These are phyloP conservation scores for Drosophila erecta DNA, from an alignment of 1,140 invertebrate genomes.

Conservation along the genomic window DNA sequence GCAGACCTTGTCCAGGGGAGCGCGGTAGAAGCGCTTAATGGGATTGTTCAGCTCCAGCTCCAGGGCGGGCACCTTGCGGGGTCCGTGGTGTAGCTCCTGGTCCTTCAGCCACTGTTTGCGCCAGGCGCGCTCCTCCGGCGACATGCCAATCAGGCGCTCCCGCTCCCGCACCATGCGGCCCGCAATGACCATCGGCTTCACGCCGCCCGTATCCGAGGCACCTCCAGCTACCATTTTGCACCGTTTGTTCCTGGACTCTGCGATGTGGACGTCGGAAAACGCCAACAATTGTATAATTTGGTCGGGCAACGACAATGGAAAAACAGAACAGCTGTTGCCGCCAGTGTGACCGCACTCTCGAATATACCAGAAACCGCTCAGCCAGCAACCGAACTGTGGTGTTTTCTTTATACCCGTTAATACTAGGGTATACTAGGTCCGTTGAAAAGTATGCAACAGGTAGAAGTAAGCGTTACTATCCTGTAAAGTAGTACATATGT, in stretches of 20 bases:
- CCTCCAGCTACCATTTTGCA: slow-evolving; percentile 67
- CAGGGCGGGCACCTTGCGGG: slow-evolving; percentile 88
- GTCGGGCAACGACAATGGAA: slow-evolving; percentile 7
- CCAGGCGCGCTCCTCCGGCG: slow-evolving; percentile 92
- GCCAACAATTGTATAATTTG: slow-evolving; percentile 39
- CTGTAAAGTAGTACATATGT: too few species aligned
- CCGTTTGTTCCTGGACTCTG: slow-evolving; percentile 2
- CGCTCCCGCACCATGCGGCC: slow-evolving; percentile 90
- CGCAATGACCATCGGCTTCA: slow-evolving; percentile 89
- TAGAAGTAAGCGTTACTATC: too few species aligned
- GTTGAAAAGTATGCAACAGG: too few species aligned
- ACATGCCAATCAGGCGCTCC: slow-evolving; percentile 93
- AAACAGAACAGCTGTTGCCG: slow-evolving; percentile 25
- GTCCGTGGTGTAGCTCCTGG: slow-evolving; percentile 91
- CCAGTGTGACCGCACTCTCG: slow-evolving; percentile 5
- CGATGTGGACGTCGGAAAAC: slow-evolving; percentile 12
- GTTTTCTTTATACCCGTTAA: background rate
- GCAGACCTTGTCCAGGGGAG: slow-evolving; percentile 89
- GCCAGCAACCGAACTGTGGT: background rate
- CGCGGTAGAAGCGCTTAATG: slow-evolving; percentile 90
- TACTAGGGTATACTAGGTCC: too few species aligned
- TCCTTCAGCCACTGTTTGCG: slow-evolving; percentile 93
- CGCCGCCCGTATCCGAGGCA: slow-evolving; percentile 86
- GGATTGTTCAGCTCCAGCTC: slow-evolving; percentile 90
- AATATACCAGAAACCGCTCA: background rate